A percentile compares a stretch with the other conserved stretches of the same genome.
phyloP scores from a whole-genome alignment of 2,797 vertebrate species.

The Chromobotia macracanthus region DNA sequence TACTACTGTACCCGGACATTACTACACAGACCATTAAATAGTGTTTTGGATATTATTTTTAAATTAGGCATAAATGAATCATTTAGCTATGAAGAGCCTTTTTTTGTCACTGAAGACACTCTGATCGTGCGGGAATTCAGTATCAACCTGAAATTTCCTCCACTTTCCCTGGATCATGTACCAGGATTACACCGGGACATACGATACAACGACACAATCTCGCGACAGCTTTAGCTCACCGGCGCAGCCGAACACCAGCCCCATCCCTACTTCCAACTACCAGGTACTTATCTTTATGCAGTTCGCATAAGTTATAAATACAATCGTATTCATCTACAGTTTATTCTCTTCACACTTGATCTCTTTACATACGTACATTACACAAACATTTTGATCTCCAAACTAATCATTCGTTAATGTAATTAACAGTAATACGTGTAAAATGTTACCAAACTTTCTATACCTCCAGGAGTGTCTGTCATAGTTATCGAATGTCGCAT shows the following conservation, averaged over 20 bases:
- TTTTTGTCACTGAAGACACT: conserved; percentile 69
- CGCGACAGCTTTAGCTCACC: conserved; percentile 97
- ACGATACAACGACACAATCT: conserved; percentile 98
- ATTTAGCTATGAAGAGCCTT: conserved; percentile 63
- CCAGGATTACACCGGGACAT: conserved; percentile 97
- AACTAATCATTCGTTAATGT: neutral
- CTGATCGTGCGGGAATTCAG: conserved; percentile 51
- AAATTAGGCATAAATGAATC: conserved; percentile 57
- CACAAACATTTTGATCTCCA: neutral
- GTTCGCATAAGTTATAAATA: neutral
- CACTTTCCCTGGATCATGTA: conserved; percentile 90
- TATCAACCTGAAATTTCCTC: conserved; percentile 64
- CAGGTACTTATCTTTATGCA: conserved; percentile 78
- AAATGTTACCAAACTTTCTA: conserved; percentile 6
- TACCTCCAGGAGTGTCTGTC: neutral
- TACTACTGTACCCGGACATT: conserved; percentile 41
- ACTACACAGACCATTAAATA: conserved; percentile 23
- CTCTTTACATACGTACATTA: neutral
- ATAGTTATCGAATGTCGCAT: neutral
- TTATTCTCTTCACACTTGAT: neutral
- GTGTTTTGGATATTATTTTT: conserved; percentile 50
- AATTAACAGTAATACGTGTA: neutral
- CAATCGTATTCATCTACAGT: neutral
- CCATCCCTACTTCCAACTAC: conserved; percentile 83
- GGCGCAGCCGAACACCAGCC: conserved; percentile 88